Conservation (phyloP, 2,797 vertebrate genomes). For the Notoglanidium macrostoma region DNA sequence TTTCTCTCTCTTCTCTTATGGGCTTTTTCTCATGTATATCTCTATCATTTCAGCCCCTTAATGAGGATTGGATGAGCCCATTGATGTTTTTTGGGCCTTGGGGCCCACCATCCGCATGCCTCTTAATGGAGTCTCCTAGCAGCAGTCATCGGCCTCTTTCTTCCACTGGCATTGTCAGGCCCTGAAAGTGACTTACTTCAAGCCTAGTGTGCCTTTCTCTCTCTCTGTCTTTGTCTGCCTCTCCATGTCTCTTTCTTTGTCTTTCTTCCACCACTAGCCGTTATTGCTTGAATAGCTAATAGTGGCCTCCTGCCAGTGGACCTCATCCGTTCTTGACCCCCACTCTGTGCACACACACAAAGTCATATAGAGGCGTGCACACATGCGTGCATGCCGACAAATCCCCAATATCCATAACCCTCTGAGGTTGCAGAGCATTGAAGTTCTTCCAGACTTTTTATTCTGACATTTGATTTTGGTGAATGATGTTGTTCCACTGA, state of each 20-base stretch:
- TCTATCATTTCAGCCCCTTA: slow-evolving; percentile 76
- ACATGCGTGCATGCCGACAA: slow-evolving; percentile 23
- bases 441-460: slow-evolving; percentile 20
- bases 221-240: slow-evolving; percentile 59
- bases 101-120: slow-evolving; percentile 74
- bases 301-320: slow-evolving; percentile 80
- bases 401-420: neutral
- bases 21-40: slow-evolving; percentile 75
- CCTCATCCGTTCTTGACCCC: slow-evolving; percentile 77
- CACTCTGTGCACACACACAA: slow-evolving; percentile 69
- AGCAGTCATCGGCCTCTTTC: slow-evolving; percentile 79
- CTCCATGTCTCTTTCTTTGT: slow-evolving; percentile 59
- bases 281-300: slow-evolving; percentile 82
- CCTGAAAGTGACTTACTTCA: slow-evolving; percentile 80
- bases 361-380: slow-evolving; percentile 35
- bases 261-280: slow-evolving; percentile 69
- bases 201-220: slow-evolving; percentile 70
- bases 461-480: neutral
- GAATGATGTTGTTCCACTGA: neutral
- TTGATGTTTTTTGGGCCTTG: slow-evolving; percentile 74
- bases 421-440: neutral
- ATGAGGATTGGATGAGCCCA: slow-evolving; percentile 74
- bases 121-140: slow-evolving; percentile 79
- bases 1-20: slow-evolving; percentile 70
- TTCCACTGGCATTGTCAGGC: slow-evolving; percentile 79